A percentile compares a stretch with the other conserved stretches of the same genome.
phyloP scores from a whole-genome alignment of 2,113 vertebrate species.

The Eolophus roseicapilla region DNA sequence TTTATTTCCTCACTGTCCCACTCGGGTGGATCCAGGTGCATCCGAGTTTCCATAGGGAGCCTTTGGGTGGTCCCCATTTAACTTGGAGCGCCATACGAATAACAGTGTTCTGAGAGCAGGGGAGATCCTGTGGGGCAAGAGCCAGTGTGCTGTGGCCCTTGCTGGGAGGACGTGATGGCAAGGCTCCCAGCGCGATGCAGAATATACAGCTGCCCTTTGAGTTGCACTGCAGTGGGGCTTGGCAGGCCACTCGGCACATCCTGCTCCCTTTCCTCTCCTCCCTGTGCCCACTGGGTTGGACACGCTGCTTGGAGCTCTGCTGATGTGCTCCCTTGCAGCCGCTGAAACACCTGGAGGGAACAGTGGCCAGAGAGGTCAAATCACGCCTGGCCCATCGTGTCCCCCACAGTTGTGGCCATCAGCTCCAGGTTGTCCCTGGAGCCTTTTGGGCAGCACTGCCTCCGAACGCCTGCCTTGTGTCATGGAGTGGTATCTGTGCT shows the following conservation, averaged over 20 bases:
- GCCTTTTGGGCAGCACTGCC: neutral
- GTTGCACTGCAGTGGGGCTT: neutral
- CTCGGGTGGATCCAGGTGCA: neutral
- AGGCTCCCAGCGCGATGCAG: neutral
- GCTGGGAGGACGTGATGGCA: neutral
- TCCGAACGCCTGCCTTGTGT: neutral
- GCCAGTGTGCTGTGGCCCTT: neutral
- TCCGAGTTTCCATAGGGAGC: neutral
- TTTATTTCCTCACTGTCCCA: neutral
- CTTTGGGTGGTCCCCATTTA: neutral
- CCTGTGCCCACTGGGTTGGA: accelerated
- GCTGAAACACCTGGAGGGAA: accelerated
- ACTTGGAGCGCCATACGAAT: neutral
- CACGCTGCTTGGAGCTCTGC: neutral
- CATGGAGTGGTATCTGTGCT: neutral
- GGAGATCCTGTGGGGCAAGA: neutral
- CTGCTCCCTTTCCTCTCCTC: neutral
- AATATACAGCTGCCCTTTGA: neutral
- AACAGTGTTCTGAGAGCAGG: neutral
- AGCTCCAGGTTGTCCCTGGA: neutral
- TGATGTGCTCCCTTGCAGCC: neutral
- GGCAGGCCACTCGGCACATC: accelerated
- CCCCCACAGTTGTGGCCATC: neutral
- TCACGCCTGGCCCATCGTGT: accelerated
- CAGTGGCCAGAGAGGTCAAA: accelerated